A percentile compares a stretch with the other conserved stretches of the same genome.
Conservation (phyloP, 2,797 vertebrate genomes). For the Megalops cyprinoides region DNA sequence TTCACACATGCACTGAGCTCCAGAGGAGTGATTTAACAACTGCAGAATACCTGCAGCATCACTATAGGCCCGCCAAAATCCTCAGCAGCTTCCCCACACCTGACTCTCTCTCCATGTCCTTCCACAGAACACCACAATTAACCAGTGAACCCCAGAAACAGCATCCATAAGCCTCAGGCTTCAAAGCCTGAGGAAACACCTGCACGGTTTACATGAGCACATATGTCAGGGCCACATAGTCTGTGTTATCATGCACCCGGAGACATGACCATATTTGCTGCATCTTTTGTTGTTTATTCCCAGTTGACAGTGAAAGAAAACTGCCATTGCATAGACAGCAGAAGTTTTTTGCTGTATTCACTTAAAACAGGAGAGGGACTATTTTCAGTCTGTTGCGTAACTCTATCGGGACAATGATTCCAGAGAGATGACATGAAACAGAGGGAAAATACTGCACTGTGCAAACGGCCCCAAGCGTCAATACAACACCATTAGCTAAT, state of each 20-base stretch:
- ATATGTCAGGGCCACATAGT: background rate
- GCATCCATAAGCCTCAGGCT: background rate
- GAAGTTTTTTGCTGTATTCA: background rate
- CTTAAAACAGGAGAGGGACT: background rate
- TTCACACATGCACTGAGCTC: background rate
- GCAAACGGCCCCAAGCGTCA: background rate
- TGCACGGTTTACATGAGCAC: background rate
- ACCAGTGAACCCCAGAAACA: background rate
- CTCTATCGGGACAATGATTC: background rate
- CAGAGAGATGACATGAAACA: background rate
- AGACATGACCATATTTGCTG: background rate
- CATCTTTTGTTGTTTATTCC: background rate
- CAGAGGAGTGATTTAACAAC: no score
- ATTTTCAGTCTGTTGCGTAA: background rate
- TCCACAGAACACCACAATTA: background rate
- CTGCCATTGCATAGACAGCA: constrained; percentile 18
- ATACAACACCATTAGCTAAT: background rate
- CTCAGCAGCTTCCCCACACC: background rate
- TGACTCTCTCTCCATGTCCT: background rate
- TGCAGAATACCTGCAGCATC: background rate
- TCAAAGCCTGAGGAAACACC: background rate
- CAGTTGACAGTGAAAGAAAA: no score
- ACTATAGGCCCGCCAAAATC: background rate
- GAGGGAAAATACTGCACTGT: background rate
- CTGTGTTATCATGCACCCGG: background rate